Base-by-base conservation (phyloP, 2,888 invertebrate species). In the Blastobasis adustella region DNA sequence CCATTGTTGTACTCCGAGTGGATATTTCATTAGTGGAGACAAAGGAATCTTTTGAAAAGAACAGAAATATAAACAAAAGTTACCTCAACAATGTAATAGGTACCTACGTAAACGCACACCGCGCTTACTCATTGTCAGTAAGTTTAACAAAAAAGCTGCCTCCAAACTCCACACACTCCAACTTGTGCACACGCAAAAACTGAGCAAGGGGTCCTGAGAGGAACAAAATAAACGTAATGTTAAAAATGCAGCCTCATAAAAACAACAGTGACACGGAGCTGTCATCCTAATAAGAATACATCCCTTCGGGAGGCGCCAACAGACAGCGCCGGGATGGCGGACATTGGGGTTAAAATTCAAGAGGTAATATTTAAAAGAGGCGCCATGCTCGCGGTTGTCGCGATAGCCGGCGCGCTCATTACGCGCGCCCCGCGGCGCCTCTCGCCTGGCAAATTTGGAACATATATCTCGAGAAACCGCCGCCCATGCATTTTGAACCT, bases 351-450 rank as follows among this genome's bases (percentile, higher is more conserved):
- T 66, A 69, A 73, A 71, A 71, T 70, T 72, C 63, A 67, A 73
- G 65, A 73, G 66, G 67, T 74, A 72, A 78, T 76, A 74, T 75
- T 78, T 69, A 69, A 71, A 76, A 76, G 69, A 74, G 67, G 64
- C 67, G 61, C 64, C 60, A 66, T 70, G 61, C 64, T 61, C 66
- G 69, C 59, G 66, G 72, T 71, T 69, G 67, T 67, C 67, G 68
- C 76, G 71, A 71, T 74, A 67, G 67, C 67, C 67, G 71, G 62
- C 69, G 61, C 64, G 68, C 82, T 86, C 81, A 80, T 86, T 85
- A 85, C 73, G 60, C 59, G 70, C 70, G 72, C 81, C 86, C 82
- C 71, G 79, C 74, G 77, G 85, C 83, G 77, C 62, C 66, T 63
- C 65, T 67, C 53, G 61, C 57, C 62, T 59, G 53, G 66, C 77